Evolutionary conservation across 1,140 invertebrate genomes (phyloP).

Genomic region (Brachionus rotundiformis): DNA sequence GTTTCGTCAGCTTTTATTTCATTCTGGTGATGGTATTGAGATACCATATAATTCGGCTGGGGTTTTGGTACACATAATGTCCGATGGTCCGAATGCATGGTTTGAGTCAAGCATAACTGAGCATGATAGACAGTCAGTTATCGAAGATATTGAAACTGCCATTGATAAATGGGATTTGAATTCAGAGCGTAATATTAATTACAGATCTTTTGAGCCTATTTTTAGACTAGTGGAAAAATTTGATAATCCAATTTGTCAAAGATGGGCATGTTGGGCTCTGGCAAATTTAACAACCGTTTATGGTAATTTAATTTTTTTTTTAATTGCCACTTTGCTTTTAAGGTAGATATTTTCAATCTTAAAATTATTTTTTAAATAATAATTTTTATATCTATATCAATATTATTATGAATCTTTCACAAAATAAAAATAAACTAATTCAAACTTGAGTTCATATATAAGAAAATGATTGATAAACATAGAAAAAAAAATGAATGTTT

Average conservation of each 20-base stretch:
- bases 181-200: slow-evolving; percentile 90
- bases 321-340: background rate
- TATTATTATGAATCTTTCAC: too few species aligned
- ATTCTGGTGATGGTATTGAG: slow-evolving; percentile 88
- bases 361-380: too few species aligned
- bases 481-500: too few species aligned
- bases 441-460: too few species aligned
- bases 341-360: too few species aligned
- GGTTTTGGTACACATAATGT: slow-evolving; percentile 89
- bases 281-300: slow-evolving; percentile 91
- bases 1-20: slow-evolving; percentile 74
- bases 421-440: too few species aligned
- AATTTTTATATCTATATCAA: too few species aligned
- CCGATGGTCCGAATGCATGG: slow-evolving; percentile 84
- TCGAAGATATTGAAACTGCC: slow-evolving; percentile 67
- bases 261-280: slow-evolving; percentile 96
- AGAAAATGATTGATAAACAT: too few species aligned
- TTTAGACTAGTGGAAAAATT: slow-evolving; percentile 76
- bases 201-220: slow-evolving; percentile 87
- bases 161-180: slow-evolving; percentile 83
- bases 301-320: slow-evolving; percentile 70
- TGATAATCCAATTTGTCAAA: slow-evolving; percentile 84
- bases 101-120: slow-evolving; percentile 72
- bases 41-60: slow-evolving; percentile 95
- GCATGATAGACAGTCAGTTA: slow-evolving; percentile 72